Percentiles rank a stretch among this genome's conserved stretches.
phyloP scores from a whole-genome alignment of 2,113 vertebrate genomes.

The Poicephalus gulielmi region DNA sequence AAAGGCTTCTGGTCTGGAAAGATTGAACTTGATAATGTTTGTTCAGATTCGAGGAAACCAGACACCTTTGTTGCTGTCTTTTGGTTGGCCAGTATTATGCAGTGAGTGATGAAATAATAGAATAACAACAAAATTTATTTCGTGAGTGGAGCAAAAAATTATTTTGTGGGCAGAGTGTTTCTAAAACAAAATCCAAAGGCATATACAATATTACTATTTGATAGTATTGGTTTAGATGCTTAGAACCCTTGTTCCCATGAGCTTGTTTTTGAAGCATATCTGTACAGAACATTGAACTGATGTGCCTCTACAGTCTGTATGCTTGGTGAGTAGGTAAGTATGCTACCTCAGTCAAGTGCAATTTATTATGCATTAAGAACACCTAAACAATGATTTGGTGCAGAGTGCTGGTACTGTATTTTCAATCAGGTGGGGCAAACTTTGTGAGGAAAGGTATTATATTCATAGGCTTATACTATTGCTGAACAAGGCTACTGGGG shows the following conservation, averaged over 20 bases:
- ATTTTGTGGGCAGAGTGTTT: neutral
- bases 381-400: neutral
- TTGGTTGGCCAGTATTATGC: neutral
- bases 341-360: neutral
- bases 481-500: neutral
- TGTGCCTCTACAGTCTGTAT: neutral
- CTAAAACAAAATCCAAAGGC: neutral
- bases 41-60: neutral
- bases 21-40: neutral
- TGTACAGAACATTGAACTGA: neutral
- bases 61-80: neutral
- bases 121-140: neutral
- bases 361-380: neutral
- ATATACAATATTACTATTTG: neutral
- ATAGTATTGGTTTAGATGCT: neutral
- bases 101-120: neutral
- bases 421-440: neutral
- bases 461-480: neutral
- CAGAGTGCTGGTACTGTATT: neutral
- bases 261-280: neutral
- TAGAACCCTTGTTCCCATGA: neutral
- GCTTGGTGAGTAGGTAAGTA: neutral
- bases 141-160: neutral
- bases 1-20: neutral
- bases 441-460: neutral